Evolutionary conservation across 2,113 vertebrate genomes (phyloP).

Genomic region (Manacus vitellinus): DNA sequence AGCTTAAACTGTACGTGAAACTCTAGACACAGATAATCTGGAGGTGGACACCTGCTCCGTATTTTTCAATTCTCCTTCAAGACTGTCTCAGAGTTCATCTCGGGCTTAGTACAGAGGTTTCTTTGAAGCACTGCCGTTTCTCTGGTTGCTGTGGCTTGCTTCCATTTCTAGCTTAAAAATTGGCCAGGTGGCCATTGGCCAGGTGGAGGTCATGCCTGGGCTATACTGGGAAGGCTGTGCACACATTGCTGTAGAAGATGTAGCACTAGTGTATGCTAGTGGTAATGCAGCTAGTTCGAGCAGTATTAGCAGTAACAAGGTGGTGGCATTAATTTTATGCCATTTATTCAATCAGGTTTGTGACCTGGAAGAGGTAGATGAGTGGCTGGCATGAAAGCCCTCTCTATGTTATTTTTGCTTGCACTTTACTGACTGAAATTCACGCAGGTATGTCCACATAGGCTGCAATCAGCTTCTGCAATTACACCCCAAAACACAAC

Average conservation of each 20-base stretch:
- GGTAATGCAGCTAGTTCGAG: background rate
- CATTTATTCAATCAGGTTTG: background rate
- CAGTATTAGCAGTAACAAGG: background rate
- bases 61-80: conserved; percentile 6
- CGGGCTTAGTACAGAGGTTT: background rate
- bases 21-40: background rate
- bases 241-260: background rate
- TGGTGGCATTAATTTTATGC: background rate
- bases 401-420: background rate
- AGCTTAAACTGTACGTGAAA: background rate
- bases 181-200: background rate
- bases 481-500: background rate
- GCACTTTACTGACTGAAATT: background rate
- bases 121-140: background rate
- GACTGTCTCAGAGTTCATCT: background rate
- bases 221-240: background rate
- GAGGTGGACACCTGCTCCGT: background rate
- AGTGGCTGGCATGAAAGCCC: background rate
- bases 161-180: background rate
- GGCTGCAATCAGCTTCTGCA: background rate
- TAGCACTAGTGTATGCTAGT: background rate
- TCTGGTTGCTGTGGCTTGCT: background rate
- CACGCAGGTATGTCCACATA: background rate
- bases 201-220: background rate
- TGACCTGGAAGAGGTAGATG: background rate